Conservation (phyloP, 2,113 vertebrate genomes). For the Chaetura pelagica region DNA sequence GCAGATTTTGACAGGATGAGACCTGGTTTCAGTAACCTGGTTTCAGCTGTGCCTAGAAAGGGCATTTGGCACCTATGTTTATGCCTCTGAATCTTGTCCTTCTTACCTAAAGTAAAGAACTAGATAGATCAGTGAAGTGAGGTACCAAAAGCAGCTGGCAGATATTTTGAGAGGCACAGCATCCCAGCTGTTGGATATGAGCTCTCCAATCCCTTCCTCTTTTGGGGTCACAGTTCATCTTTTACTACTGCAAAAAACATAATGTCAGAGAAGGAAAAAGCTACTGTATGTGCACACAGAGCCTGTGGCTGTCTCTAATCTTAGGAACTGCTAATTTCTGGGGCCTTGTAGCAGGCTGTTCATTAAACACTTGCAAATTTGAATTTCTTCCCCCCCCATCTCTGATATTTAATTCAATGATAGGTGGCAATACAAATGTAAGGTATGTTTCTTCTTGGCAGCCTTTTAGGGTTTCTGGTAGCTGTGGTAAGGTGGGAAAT, state of each 20-base stretch:
- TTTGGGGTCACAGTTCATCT: constrained; percentile 15
- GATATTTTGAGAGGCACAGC: constrained; percentile 16
- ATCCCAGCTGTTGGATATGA: background rate
- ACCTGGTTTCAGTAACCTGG: background rate
- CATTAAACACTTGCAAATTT: background rate
- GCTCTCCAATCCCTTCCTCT: background rate
- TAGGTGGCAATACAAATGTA: background rate
- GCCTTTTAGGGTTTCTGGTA: background rate
- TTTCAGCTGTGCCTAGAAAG: background rate
- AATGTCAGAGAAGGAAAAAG: background rate
- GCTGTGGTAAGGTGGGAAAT: background rate
- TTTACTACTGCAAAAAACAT: background rate
- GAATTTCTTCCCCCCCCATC: background rate
- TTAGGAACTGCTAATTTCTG: background rate
- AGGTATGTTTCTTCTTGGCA: background rate
- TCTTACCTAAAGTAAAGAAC: background rate
- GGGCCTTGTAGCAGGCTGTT: background rate
- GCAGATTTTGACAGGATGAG: background rate
- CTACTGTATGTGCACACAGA: background rate
- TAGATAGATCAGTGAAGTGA: background rate
- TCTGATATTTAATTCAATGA: background rate
- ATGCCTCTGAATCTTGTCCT: background rate
- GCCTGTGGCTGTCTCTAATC: background rate
- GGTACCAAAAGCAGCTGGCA: constrained; percentile 1
- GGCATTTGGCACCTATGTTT: background rate